These are phyloP conservation scores for Sylvilagus bachmani DNA, from an alignment of 2,113 vertebrate genomes.

Conservation along the genomic window DNA sequence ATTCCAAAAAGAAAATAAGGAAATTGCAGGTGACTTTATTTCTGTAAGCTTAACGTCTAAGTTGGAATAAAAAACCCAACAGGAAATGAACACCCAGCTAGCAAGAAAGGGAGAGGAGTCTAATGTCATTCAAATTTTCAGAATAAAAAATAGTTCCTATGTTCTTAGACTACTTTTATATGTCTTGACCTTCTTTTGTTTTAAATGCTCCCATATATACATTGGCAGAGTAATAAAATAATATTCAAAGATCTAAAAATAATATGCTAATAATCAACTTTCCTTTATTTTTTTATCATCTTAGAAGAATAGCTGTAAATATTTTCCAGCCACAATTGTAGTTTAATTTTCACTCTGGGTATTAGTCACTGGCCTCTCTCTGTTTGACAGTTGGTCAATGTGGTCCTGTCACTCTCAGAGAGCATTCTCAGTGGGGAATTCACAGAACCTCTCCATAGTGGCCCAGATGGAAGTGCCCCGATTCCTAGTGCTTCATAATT, in stretches of 20 bases:
- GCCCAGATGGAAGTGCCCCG: not conserved
- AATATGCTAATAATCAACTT: not conserved
- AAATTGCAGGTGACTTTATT: not conserved
- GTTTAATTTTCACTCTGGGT: constrained; percentile 38
- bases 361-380: not conserved
- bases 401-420: not conserved
- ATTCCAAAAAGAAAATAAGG: not conserved
- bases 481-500: not conserved
- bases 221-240: not conserved
- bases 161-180: not conserved
- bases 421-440: not conserved
- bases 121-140: not conserved
- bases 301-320: not conserved
- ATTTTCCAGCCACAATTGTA: not conserved
- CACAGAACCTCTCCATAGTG: not conserved
- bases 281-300: not conserved
- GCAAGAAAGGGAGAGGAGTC: not conserved
- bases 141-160: not conserved
- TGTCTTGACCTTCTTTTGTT: not conserved
- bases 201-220: not conserved
- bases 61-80: not conserved
- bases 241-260: not conserved
- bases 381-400: not conserved
- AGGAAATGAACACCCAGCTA: not conserved
- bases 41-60: not conserved